Base-by-base conservation (phyloP, 30 jellyfish, hydroid and myxozoan genomes). In the Aurelia sp. region DNA sequence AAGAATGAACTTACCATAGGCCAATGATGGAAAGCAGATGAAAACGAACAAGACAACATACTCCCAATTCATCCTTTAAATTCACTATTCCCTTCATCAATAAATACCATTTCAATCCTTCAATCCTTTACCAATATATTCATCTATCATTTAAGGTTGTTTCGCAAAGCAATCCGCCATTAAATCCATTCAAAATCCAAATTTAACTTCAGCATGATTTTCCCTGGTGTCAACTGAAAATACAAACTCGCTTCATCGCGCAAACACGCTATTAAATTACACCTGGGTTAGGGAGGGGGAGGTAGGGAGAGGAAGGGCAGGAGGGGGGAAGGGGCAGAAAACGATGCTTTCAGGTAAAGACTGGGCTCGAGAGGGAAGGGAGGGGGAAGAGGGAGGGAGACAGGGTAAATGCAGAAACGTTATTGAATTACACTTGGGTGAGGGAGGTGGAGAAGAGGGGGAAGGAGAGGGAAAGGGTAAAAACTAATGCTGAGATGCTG, bases 231-330 rank as follows among this genome's bases (percentile, higher is more conserved):
- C 68, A 67, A 66, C 92, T 55, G 71, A 75, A 79, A 38, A 64
- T 71, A 74, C 61, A 30, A 67, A 57, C 64, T 62, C 89, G 80
- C 80, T 78, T 78, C 66, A 78, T 78, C 89, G 89, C 85, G 94
- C 86, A 76, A 75, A 89, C 90, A 86, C 90, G 96, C 96, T 76
- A 86, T 75, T 67, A 71, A 75, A 76, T 76, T 86, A 76, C 96
- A 86, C 90, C 96, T 86, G 96, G 96, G 90, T 7, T 38, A 8
- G 9, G 50, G 50, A 38, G 50, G 50, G 50, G 50, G 50, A 38
- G 50, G 3, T 2, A 19, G 8, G 18, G 77, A 10, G 47, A 17
- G 20, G 68, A 11, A 21, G 68, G 8, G 13, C 15, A n/a, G 2
- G 19, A 13, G 17, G 19, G 17, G 66, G 19, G 19, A 13, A n/a